Evolutionary conservation across 2,113 vertebrate genomes (phyloP).

Genomic region (Fulmarus glacialis): DNA sequence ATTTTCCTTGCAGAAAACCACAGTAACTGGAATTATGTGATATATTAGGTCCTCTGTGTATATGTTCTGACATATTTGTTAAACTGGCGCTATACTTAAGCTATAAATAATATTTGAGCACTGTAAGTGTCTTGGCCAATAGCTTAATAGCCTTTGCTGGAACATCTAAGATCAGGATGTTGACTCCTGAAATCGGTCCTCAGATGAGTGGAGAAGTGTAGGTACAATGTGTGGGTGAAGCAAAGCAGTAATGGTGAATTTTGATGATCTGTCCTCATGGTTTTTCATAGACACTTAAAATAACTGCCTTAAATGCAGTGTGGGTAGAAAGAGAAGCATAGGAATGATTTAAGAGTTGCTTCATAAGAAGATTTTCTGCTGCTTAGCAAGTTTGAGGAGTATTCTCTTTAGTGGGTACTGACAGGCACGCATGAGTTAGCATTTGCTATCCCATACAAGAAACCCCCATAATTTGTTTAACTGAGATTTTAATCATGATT

Average conservation of each 20-base stretch:
- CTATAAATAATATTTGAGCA: neutral
- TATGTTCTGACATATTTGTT: neutral
- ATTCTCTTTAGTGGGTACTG: neutral
- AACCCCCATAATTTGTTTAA: neutral
- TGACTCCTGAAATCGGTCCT: neutral
- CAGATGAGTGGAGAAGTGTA: neutral
- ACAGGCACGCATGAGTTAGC: neutral
- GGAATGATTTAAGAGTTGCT: neutral
- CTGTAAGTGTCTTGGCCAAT: neutral
- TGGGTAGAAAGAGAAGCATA: constrained; percentile 23
- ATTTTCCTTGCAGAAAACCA: neutral
- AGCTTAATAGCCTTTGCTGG: neutral
- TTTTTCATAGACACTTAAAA: constrained; percentile 26
- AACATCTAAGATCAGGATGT: neutral
- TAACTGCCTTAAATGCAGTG: constrained; percentile 5
- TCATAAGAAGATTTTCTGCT: neutral
- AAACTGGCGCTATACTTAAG: neutral
- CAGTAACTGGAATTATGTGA: neutral
- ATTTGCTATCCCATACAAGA: neutral
- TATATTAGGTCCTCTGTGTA: neutral
- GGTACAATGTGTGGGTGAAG: neutral
- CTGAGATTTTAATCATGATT: neutral
- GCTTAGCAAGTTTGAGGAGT: neutral
- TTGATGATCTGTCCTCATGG: constrained; percentile 3
- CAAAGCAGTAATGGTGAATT: neutral